A percentile compares a stretch with the other conserved stretches of the same genome.
phyloP scores from a whole-genome alignment of 1,140 invertebrate species.

The Aleiodes sp. region DNA sequence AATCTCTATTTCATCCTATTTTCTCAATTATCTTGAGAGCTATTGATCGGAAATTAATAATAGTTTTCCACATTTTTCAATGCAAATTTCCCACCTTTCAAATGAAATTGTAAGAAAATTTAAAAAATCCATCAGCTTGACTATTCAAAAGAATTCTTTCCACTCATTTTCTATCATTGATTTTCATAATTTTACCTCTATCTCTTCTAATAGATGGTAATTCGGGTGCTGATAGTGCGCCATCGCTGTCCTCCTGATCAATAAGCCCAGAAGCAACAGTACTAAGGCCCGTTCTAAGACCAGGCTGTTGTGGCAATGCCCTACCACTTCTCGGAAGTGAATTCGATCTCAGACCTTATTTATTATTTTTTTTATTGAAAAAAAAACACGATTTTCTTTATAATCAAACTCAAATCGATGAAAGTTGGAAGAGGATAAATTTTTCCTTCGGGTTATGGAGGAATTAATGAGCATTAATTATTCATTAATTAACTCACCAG shows the following conservation, averaged over 20 bases:
- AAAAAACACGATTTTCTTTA: no score
- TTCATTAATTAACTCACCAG: constrained; percentile 45
- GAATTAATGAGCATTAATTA: neutral
- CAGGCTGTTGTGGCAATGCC: constrained; percentile 62
- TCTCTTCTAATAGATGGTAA: constrained; percentile 75
- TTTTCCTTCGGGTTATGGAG: neutral
- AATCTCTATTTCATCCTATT: no score
- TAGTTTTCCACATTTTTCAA: no score
- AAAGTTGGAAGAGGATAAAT: no score
- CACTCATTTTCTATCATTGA: no score
- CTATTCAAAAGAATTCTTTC: no score
- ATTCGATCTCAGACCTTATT: constrained; percentile 61
- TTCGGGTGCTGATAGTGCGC: constrained; percentile 83
- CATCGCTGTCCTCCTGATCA: constrained; percentile 82
- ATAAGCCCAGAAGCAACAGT: constrained; percentile 68
- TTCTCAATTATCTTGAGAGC: no score
- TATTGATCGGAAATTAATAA: no score
- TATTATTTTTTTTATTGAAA: neutral
- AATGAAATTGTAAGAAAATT: neutral
- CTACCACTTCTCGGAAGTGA: constrained; percentile 65
- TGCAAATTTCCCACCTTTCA: no score
- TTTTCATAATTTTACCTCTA: constrained; percentile 65
- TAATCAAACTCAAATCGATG: no score
- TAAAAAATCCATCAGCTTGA: neutral
- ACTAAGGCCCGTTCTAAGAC: constrained; percentile 59